These are phyloP conservation scores for Oscheius sp. DNA, from an alignment of 2,888 invertebrate species.

Conservation along the genomic window DNA sequence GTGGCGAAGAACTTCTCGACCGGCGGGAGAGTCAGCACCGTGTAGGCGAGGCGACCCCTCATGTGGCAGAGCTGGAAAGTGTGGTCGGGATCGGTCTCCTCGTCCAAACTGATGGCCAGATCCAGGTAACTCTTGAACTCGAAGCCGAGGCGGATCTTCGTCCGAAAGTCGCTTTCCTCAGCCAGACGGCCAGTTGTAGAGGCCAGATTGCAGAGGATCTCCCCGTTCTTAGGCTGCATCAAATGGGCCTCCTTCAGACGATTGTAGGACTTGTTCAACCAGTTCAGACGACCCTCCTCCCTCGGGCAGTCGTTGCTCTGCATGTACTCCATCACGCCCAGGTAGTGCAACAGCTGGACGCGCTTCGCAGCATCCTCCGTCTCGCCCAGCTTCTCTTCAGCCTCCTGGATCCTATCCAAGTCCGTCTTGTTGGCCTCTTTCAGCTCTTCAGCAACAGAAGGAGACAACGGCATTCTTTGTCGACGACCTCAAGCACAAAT, in stretches of 20 bases:
- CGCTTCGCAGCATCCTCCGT: not conserved
- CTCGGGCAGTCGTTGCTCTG: slow-evolving; percentile 9
- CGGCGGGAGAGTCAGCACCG: slow-evolving; percentile 36
- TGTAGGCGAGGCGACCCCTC: slow-evolving; percentile 48
- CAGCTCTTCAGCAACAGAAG: not conserved
- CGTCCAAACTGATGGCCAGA: slow-evolving; percentile 32
- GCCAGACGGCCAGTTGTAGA: slow-evolving; percentile 44
- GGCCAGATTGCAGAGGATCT: slow-evolving; percentile 26
- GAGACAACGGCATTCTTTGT: too few species aligned
- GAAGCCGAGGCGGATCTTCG: slow-evolving; percentile 45
- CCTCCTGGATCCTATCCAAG: too few species aligned
- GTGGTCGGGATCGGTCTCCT: slow-evolving; percentile 21
- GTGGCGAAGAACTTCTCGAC: slow-evolving; percentile 37
- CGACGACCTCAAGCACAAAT: not conserved
- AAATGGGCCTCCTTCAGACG: slow-evolving; percentile 13
- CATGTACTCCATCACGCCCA: not conserved
- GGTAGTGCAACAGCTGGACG: not conserved
- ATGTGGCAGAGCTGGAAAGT: slow-evolving; percentile 46
- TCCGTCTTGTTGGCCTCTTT: too few species aligned
- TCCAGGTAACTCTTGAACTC: slow-evolving; percentile 44
- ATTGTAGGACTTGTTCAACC: slow-evolving; percentile 7
- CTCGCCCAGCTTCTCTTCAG: not conserved
- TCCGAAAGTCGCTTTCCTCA: slow-evolving; percentile 42
- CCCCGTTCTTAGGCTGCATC: not conserved
- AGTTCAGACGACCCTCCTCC: not conserved